Evolutionary conservation across 2,888 invertebrate species (phyloP), one percentile per base, ranked within the genome.

Genomic region (Saturnia japonica): DNA sequence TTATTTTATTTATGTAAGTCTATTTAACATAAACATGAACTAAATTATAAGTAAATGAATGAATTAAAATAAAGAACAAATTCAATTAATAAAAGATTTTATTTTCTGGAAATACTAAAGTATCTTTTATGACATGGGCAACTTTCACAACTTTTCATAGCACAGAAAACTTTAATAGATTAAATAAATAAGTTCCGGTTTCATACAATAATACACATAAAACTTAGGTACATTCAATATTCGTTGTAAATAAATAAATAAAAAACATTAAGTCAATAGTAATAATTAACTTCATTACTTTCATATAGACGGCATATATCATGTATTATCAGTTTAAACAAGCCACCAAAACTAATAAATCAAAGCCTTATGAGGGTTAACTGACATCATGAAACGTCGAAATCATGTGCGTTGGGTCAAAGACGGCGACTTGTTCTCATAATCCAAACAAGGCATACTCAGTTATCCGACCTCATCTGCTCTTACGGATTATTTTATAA

Each of bases 391-490:
- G 64, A 40, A 64, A 64, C 40, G n/a, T 60, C 25, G 64, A 16
- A 64, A 64, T n/a, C 40, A 64, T 64, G 40, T 3, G 19, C 64
- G 12, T 28, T 40, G 40, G 64, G 64, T 64, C 34, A 64, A 64
- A 64, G 64, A 64, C 40, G 40, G 64, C 40, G 64, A 64, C 19
- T 64, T n/a, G 34, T 64, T 40, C n/a, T n/a, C 34, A 64, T 40
- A 60, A 43, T 4, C 43, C 68, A 60, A 60, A 69, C 28, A 79
- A 78, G 78, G 77, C 71, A 57, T 73, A 72, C 69, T 78, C 78
- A 78, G 82, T 83, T 78, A 76, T 70, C 74, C 75, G 78, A 78
- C 78, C 77, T 73, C 72, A 70, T 75, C 70, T 54, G 75, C 77
- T 72, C 76, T 73, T 77, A 80, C 80, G 78, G 78, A 19, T 34